Evolutionary conservation across 2,113 vertebrate genomes (phyloP).

Genomic region (Australoheros scitulus): DNA sequence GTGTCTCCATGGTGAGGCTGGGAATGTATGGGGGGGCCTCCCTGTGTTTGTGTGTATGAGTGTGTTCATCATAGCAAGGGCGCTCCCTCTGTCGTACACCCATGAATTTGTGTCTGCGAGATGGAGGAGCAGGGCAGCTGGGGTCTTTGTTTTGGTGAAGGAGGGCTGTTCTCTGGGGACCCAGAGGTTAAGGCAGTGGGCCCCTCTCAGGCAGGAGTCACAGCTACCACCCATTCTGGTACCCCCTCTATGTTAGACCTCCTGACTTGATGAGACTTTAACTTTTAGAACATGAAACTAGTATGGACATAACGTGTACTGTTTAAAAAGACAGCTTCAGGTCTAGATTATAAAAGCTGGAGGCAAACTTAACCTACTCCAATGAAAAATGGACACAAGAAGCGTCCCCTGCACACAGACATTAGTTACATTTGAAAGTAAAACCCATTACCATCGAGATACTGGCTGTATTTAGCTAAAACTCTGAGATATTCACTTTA

Average conservation of each 20-base stretch:
- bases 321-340: not conserved
- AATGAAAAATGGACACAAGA: not conserved
- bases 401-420: not conserved
- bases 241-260: slow-evolving; percentile 17
- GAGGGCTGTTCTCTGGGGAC: slow-evolving; percentile 76
- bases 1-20: slow-evolving; percentile 85
- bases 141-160: slow-evolving; percentile 82
- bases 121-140: slow-evolving; percentile 78
- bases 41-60: slow-evolving; percentile 68
- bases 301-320: not conserved
- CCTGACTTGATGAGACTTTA: slow-evolving; percentile 31
- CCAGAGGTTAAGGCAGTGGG: slow-evolving; percentile 73
- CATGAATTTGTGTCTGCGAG: slow-evolving; percentile 60
- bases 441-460: not conserved
- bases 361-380: not conserved
- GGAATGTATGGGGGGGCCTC: slow-evolving; percentile 79
- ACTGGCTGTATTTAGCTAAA: not conserved
- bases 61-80: slow-evolving; percentile 57
- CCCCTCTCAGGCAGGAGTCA: slow-evolving; percentile 75
- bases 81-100: slow-evolving; percentile 61
- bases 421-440: not conserved
- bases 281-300: slow-evolving; percentile 23
- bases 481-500: not conserved
- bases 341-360: not conserved
- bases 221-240: slow-evolving; percentile 53